Evolutionary conservation across 2,888 invertebrate species (phyloP), one percentile per base, ranked within the genome.

Genomic region (Acanthosepion esculentum): DNA sequence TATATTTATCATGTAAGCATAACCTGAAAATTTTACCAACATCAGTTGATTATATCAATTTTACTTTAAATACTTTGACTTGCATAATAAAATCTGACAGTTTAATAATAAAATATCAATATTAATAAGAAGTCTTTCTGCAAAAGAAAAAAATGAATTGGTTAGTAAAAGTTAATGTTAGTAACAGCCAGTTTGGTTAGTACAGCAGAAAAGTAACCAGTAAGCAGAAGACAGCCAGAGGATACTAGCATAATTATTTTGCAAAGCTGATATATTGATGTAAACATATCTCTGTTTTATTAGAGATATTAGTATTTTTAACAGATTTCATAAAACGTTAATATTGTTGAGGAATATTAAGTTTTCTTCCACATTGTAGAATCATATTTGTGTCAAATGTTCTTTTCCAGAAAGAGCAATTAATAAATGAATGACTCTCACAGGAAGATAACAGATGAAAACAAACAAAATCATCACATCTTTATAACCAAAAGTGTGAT

Each of bases 151-250:
- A 33, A 33, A 10, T n/a, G 18, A 12, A 78, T n/a, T 78, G 78
- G n/a, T 78, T 78, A 78, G 78, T 78, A 78, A n/a, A 78, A 78
- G n/a, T 78, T 59, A 55, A 18, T 78, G 78, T 78, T 78, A 78
- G 33, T 78, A 78, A 78, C 15, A 78, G 78, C n/a, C 12, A 12
- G 12, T 78, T 78, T 78, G 78, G 15, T 78, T 78, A 78, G 18
- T n/a, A n/a, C n/a, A 78, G 78, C n/a, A 78, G 78, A 78, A 78
- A 78, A 23, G 23, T 59, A 23, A 59, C 59, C 59, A 59, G 20
- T 59, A 59, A 59, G 23, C 59, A 59, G 20, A 59, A 59, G 23
- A 59, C 23, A 59, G 59, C 20, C 50, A 59, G 0, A 59, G 23
- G 18, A 78, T 78, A n/a, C 18, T 12, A 29, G n/a, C 18, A 78